These are phyloP conservation scores for Hyperoplus immaculatus DNA, from an alignment of 2,797 vertebrate species.

Conservation along the genomic window DNA sequence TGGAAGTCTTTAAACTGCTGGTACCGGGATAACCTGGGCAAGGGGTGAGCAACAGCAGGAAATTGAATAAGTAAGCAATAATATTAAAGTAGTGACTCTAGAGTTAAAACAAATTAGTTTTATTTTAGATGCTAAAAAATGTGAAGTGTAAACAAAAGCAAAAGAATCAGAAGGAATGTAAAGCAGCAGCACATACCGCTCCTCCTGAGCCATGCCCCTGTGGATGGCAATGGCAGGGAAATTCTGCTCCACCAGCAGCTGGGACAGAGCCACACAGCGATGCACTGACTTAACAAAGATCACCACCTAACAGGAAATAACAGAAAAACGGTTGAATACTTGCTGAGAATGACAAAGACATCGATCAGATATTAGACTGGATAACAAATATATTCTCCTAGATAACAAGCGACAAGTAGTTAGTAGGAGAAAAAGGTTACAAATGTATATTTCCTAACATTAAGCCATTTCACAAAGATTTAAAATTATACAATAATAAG, in stretches of 20 bases:
- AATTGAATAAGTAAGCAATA: background rate
- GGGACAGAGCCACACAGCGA: constrained; percentile 90
- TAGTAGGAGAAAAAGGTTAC: background rate
- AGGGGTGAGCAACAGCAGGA: background rate
- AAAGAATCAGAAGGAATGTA: background rate
- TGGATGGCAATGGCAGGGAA: constrained; percentile 92
- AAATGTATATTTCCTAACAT: background rate
- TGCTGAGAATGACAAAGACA: background rate
- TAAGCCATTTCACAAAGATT: background rate
- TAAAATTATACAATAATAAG: background rate
- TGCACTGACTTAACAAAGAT: constrained; percentile 93
- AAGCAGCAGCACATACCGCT: constrained; percentile 80
- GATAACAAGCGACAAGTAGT: background rate
- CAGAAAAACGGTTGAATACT: background rate
- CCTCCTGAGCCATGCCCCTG: constrained; percentile 90
- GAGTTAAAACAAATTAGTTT: background rate
- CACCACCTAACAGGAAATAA: constrained; percentile 81
- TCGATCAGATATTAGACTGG: no score
- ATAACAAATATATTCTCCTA: background rate
- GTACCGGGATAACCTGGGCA: constrained; percentile 88
- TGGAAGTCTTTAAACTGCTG: constrained; percentile 95
- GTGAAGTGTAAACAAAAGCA: background rate
- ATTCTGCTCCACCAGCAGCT: constrained; percentile 92
- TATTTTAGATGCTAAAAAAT: background rate
- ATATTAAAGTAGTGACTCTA: background rate